phyloP scores from a whole-genome alignment of 2,888 invertebrate species.

The Itoplectis maculator region DNA sequence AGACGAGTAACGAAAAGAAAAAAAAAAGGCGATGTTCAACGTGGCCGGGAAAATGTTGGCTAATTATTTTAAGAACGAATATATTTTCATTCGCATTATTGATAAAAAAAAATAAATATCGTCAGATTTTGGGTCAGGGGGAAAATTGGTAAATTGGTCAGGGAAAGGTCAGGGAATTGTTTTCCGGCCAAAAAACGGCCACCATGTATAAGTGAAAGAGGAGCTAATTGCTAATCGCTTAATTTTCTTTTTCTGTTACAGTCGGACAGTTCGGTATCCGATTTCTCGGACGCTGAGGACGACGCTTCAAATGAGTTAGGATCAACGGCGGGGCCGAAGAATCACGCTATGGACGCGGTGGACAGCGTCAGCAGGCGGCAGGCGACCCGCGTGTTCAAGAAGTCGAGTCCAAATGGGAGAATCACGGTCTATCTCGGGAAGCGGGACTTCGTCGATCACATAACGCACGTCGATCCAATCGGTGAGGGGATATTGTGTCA shows the following conservation, averaged over 20 bases:
- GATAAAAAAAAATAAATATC: too few species aligned
- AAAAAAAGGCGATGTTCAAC: not conserved
- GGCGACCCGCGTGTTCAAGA: conserved; percentile 83
- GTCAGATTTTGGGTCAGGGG: too few species aligned
- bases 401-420: conserved; percentile 83
- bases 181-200: too few species aligned
- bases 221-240: not conserved
- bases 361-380: conserved; percentile 80
- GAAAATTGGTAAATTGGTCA: too few species aligned
- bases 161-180: too few species aligned
- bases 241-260: conserved; percentile 64
- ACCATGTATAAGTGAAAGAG: not conserved
- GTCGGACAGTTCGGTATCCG: conserved; percentile 76
- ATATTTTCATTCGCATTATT: too few species aligned
- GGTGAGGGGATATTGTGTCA: conserved; percentile 86
- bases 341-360: conserved; percentile 79
- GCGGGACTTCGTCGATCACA: conserved; percentile 96
- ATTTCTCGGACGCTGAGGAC: conserved; percentile 75
- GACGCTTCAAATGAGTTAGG: conserved; percentile 77
- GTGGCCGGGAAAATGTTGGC: not conserved
- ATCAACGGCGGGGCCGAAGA: conserved; percentile 72
- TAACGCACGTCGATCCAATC: conserved; percentile 96
- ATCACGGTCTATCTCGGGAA: conserved; percentile 96
- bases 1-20: conserved; percentile 5
- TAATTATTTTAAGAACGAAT: not conserved